These are phyloP conservation scores for Psittacula cyanocephala DNA, from an alignment of 2,113 vertebrate genomes.

Conservation along the genomic window DNA sequence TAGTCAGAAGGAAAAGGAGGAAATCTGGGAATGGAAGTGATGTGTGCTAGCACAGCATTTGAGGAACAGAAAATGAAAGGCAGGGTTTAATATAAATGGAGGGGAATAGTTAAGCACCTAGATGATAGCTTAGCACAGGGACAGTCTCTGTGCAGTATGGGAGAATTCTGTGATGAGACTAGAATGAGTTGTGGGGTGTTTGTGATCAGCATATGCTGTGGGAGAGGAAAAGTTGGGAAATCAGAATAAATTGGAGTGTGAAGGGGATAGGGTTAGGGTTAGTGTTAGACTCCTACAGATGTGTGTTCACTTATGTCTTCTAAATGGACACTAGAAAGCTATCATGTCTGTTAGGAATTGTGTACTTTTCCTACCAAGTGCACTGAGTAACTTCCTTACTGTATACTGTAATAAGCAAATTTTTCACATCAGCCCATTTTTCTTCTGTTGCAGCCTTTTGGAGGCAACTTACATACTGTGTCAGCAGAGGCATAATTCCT, in stretches of 20 bases:
- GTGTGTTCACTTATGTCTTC: neutral
- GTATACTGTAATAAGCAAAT: neutral
- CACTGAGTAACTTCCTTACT: neutral
- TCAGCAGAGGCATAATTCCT: neutral
- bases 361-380: neutral
- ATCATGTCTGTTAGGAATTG: neutral
- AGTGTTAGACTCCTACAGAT: neutral
- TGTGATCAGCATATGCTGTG: neutral
- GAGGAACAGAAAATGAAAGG: neutral
- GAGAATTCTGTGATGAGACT: neutral
- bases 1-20: neutral
- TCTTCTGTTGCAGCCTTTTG: neutral
- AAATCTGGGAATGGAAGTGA: neutral
- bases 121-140: neutral
- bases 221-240: neutral
- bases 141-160: neutral
- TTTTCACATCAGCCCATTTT: neutral
- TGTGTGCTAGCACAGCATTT: accelerated
- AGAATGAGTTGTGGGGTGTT: neutral
- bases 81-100: neutral
- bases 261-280: neutral
- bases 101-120: neutral
- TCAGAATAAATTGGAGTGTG: neutral
- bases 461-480: neutral
- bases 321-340: neutral